These are phyloP conservation scores for Drosophila limbata DNA, from an alignment of 2,888 invertebrate species.

Conservation along the genomic window DNA sequence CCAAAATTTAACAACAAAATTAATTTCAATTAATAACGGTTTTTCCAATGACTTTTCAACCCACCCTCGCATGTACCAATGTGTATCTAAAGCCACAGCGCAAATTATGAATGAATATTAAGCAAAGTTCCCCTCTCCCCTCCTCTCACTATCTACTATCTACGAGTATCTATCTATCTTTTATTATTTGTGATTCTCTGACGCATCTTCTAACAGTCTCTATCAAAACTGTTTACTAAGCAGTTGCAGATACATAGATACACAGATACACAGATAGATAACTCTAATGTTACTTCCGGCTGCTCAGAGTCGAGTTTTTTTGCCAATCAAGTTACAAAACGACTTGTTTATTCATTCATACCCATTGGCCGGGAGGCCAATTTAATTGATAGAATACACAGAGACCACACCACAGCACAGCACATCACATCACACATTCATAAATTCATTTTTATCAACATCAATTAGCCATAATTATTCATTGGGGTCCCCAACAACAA, in stretches of 20 bases:
- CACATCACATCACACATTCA: conserved; percentile 60
- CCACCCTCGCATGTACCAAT: background rate
- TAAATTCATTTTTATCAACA: conserved; percentile 78
- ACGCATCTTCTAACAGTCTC: conserved; percentile 42
- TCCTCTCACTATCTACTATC: background rate
- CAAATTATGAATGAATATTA: conserved; percentile 73
- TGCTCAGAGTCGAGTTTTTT: conserved; percentile 42
- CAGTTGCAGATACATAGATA: conserved; percentile 15
- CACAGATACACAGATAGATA: conserved; percentile 32
- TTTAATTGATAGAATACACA: conserved; percentile 74
- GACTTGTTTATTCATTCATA: conserved; percentile 64
- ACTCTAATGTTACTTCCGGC: conserved; percentile 52
- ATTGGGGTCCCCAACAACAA: conserved; percentile 47
- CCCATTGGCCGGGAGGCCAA: conserved; percentile 53
- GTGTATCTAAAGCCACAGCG: conserved; percentile 43
- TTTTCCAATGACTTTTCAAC: background rate
- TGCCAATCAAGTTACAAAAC: conserved; percentile 64
- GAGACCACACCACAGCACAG: conserved; percentile 33
- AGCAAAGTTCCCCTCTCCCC: conserved; percentile 9
- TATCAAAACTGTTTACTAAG: conserved; percentile 49
- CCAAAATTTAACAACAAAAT: no score
- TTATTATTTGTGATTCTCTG: conserved; percentile 34
- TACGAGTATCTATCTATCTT: conserved; percentile 8
- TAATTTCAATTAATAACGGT: no score
- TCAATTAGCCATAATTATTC: conserved; percentile 82